phyloP scores from a whole-genome alignment of 2,888 invertebrate species.

The Bombylius discolor region DNA sequence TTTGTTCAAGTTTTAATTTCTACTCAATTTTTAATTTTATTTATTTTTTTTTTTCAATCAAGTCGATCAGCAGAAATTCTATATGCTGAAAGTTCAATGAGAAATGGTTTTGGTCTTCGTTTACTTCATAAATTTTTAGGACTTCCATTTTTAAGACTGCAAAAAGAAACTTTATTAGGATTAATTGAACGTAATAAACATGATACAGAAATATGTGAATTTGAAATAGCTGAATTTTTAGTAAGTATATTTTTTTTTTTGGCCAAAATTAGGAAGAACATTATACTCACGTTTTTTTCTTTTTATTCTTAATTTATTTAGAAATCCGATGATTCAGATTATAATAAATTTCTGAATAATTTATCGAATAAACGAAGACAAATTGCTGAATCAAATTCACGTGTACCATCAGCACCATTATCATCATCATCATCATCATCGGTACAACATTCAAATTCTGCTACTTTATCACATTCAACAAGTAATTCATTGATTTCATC shows the following conservation, averaged over 20 bases:
- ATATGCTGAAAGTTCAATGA: slow-evolving; percentile 87
- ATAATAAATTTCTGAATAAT: slow-evolving; percentile 58
- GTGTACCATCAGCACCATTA: neutral
- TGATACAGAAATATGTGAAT: slow-evolving; percentile 63
- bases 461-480: slow-evolving; percentile 15
- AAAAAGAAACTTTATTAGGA: slow-evolving; percentile 66
- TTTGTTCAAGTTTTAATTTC: neutral
- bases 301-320: slow-evolving; percentile 16
- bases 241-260: slow-evolving; percentile 28
- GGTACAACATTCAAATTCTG: too few relatives aligned
- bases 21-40: neutral
- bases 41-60: neutral
- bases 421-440: slow-evolving; percentile 21
- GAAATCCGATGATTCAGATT: slow-evolving; percentile 62
- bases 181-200: slow-evolving; percentile 74
- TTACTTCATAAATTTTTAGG: slow-evolving; percentile 90
- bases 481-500: neutral
- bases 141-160: slow-evolving; percentile 82
- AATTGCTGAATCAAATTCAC: slow-evolving; percentile 50
- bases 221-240: slow-evolving; percentile 62
- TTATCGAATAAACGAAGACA: slow-evolving; percentile 61
- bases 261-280: neutral
- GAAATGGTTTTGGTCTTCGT: slow-evolving; percentile 88
- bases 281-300: neutral
- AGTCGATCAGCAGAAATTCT: slow-evolving; percentile 54